Evolutionary conservation across 2,797 vertebrate genomes (phyloP), one percentile per base, ranked within the genome.

Genomic region (Platyrinchus mystaceus): DNA sequence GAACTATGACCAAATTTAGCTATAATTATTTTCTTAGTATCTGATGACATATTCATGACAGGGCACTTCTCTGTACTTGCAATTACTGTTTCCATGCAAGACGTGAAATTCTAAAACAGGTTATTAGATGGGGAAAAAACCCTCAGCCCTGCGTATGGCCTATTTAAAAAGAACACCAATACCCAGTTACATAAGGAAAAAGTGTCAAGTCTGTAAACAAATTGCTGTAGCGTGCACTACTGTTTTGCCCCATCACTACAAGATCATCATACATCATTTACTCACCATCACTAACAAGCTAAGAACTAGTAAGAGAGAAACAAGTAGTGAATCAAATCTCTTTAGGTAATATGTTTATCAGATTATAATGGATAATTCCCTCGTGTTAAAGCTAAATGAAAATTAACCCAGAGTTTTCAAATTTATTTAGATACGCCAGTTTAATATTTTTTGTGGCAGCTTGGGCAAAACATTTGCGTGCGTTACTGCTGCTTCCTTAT

Each of bases 381-480:
- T 36, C 20, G 7, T 3, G n/a, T 16, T 80, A 60, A 82, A 82
- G 34, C 22, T n/a, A 34, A 53, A 26, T 58, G 9, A 20, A 76
- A 69, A 62, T 39, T 14, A 86, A 46, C 44, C 37, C 24, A 6
- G 17, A 41, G 23, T 37, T 59, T 17, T 24, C 49, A 67, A 49
- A 37, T 36, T 49, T 32, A 34, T 32, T 76, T 46, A 27, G 19
- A 32, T 4, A 32, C 0, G 7, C 21, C 41, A 9, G 22, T 7
- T 36, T 9, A 27, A 0, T 5, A 12, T 9, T 53, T 60, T 60
- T 16, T 10, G 4, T 6, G 27, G 41, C 0, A 63, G 13, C 39
- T 10, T 1, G 70, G 17, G 14, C n/a, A 64, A 53, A 52, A n/a
- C 1, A 24, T 6, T 30, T 13, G 26, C 7, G 6, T 2, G 37